These are phyloP conservation scores for Metacarcinus magister DNA, from an alignment of 2,888 invertebrate species.

Conservation along the genomic window DNA sequence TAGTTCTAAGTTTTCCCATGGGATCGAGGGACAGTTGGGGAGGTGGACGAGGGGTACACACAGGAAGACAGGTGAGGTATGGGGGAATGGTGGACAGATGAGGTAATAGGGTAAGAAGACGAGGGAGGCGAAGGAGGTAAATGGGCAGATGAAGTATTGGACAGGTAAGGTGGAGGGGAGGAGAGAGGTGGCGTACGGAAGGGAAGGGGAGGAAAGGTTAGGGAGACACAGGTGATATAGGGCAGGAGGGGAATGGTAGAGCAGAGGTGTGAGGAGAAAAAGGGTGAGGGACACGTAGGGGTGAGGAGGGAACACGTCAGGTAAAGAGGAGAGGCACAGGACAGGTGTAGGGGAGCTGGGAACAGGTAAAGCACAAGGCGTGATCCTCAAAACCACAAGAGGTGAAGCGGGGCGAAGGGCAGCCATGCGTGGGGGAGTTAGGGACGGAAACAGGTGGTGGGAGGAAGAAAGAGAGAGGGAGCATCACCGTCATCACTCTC, in stretches of 20 bases:
- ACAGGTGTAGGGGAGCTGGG: slow-evolving; percentile 39
- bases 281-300: neutral
- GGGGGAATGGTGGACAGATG: neutral
- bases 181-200: neutral
- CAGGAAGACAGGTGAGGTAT: neutral
- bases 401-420: slow-evolving; percentile 14
- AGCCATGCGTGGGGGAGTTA: neutral
- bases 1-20: slow-evolving; percentile 7
- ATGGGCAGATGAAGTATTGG: neutral
- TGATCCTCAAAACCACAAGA: slow-evolving; percentile 33
- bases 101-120: neutral
- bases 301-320: neutral
- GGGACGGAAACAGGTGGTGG: neutral
- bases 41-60: slow-evolving; percentile 1
- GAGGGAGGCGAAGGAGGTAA: slow-evolving; percentile 22
- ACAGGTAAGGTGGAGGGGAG: slow-evolving; percentile 13
- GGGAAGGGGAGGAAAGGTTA: neutral
- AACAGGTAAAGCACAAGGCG: slow-evolving; percentile 9
- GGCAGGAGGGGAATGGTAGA: neutral
- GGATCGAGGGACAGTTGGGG: neutral
- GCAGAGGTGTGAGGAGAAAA: neutral
- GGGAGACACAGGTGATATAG: neutral
- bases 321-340: neutral
- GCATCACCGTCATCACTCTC: slow-evolving; percentile 28
- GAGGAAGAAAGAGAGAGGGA: neutral